These are phyloP conservation scores for Cheilosia variabilis DNA, from an alignment of 2,888 invertebrate genomes.

Conservation along the genomic window DNA sequence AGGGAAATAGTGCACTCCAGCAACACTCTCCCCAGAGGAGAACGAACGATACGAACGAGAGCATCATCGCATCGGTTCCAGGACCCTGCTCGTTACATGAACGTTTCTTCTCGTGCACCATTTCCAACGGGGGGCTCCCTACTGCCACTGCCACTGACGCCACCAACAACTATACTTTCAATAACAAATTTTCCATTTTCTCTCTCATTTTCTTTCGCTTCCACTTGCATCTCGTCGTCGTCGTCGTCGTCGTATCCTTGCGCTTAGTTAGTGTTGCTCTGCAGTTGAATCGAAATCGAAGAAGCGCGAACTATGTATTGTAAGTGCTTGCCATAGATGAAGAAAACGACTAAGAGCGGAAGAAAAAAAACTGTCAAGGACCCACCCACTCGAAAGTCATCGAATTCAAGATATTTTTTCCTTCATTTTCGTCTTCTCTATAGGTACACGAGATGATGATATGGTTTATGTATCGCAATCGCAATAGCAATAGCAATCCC, in stretches of 20 bases:
- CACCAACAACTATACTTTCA: slow-evolving; percentile 59
- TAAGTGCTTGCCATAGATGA: slow-evolving; percentile 48
- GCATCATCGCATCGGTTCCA: slow-evolving; percentile 38
- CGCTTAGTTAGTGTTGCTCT: slow-evolving; percentile 22
- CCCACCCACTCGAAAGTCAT: slow-evolving; percentile 74
- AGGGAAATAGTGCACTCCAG: slow-evolving; percentile 67
- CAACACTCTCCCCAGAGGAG: slow-evolving; percentile 68
- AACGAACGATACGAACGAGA: slow-evolving; percentile 31
- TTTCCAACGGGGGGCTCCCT: slow-evolving; percentile 63
- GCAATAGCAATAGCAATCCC: background rate
- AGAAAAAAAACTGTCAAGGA: slow-evolving; percentile 53
- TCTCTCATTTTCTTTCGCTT: slow-evolving; percentile 62
- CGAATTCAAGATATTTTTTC: slow-evolving; percentile 59
- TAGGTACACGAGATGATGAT: slow-evolving; percentile 38
- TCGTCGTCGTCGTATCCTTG: slow-evolving; percentile 20
- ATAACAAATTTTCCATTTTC: slow-evolving; percentile 74
- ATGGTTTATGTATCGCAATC: slow-evolving; percentile 40
- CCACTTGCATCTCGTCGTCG: slow-evolving; percentile 42
- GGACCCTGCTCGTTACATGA: slow-evolving; percentile 65
- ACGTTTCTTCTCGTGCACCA: slow-evolving; percentile 67
- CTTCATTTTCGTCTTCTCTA: slow-evolving; percentile 52
- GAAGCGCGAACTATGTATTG: slow-evolving; percentile 73
- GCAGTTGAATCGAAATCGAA: slow-evolving; percentile 71
- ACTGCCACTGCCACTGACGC: background rate
- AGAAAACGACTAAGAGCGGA: slow-evolving; percentile 20